These are phyloP conservation scores for Nettapus auritus DNA, from an alignment of 2,113 vertebrate genomes.

Conservation along the genomic window DNA sequence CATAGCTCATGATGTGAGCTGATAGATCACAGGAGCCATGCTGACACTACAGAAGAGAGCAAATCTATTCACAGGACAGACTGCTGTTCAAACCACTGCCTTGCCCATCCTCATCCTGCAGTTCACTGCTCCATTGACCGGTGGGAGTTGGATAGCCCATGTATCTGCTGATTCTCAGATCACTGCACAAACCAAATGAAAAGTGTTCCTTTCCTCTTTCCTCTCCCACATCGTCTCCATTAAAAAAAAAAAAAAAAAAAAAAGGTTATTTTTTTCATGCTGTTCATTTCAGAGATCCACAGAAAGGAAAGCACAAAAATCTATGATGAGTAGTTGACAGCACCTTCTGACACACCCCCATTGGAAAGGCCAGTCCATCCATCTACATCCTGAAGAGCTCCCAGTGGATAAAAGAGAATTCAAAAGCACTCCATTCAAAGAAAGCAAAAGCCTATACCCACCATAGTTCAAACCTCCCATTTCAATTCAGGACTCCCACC, in stretches of 20 bases:
- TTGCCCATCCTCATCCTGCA: not conserved
- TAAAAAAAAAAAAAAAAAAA: not conserved
- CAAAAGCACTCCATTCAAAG: not conserved
- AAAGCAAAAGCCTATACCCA: not conserved
- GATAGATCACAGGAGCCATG: not conserved
- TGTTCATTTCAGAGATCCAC: not conserved
- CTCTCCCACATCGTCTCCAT: not conserved
- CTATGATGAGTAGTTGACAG: not conserved
- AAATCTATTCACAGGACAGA: not conserved
- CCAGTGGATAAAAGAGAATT: not conserved
- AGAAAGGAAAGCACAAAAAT: not conserved
- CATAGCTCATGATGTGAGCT: rapidly evolving
- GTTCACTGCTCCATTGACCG: not conserved
- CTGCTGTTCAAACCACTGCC: not conserved
- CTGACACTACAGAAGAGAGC: not conserved
- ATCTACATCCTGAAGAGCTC: not conserved
- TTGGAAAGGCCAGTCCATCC: not conserved
- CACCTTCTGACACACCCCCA: not conserved
- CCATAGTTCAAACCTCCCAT: not conserved
- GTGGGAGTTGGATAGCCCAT: not conserved
- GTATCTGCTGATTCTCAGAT: not conserved
- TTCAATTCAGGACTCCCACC: not conserved
- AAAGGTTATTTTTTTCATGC: not conserved
- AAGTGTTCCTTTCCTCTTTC: not conserved
- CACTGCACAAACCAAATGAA: not conserved